Conservation (phyloP, 2,797 vertebrate genomes). For the Monodelphis domestica region DNA sequence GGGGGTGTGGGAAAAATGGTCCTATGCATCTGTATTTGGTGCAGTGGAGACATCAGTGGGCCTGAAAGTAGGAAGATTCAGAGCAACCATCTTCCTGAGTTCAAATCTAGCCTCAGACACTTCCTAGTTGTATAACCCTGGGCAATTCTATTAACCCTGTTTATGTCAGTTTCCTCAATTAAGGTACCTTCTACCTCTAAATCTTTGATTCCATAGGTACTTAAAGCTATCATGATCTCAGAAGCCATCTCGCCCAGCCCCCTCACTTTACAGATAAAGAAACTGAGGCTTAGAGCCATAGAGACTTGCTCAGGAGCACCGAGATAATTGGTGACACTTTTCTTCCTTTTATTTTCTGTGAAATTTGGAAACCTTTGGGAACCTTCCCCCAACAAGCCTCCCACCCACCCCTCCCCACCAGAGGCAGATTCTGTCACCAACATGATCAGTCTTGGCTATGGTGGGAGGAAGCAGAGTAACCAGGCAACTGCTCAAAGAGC, state of each 20-base stretch:
- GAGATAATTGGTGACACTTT: not conserved
- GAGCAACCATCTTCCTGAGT: no score
- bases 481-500: not conserved
- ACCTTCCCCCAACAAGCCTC: not conserved
- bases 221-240: not conserved
- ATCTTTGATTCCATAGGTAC: not conserved
- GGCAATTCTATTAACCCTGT: no score
- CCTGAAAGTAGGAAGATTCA: no score
- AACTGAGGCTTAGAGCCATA: not conserved
- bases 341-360: not conserved
- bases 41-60: no score
- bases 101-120: no score
- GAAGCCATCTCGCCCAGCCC: not conserved
- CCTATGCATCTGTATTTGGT: not conserved
- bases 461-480: constrained; percentile 9
- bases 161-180: not conserved
- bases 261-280: not conserved
- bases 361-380: accelerated
- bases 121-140: no score
- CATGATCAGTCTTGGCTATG: not conserved
- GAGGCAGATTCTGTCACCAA: not conserved
- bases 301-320: accelerated
- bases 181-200: not conserved
- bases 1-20: no score
- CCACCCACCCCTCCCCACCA: not conserved